Conservation (phyloP, 2,113 vertebrate genomes). For the Gymnarchus niloticus region DNA sequence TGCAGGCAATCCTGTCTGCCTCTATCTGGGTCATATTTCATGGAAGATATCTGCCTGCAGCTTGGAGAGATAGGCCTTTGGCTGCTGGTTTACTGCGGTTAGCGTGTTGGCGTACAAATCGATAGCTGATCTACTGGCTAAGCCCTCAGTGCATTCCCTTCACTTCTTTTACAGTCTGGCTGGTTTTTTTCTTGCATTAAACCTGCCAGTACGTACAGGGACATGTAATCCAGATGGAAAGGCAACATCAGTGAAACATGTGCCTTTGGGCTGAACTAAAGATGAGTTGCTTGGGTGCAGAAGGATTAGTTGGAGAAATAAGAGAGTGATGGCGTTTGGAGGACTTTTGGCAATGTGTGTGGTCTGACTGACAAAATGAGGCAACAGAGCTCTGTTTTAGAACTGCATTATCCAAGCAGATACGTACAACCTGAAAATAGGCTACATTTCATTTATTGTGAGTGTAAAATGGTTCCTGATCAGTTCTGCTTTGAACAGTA, state of each 20-base stretch:
- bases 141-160: neutral
- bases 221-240: neutral
- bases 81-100: conserved; percentile 1
- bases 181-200: neutral
- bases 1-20: neutral
- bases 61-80: neutral
- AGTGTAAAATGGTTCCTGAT: neutral
- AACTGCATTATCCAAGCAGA: no score
- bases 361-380: neutral
- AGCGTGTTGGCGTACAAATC: conserved; percentile 19
- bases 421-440: neutral
- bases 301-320: neutral
- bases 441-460: neutral
- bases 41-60: neutral
- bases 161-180: neutral
- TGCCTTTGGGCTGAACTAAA: neutral
- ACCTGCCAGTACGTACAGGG: neutral
- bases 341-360: neutral
- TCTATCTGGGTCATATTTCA: conserved; percentile 13
- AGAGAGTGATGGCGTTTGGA: neutral
- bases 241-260: neutral
- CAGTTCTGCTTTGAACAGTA: neutral
- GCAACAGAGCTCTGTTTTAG: neutral
- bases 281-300: neutral
- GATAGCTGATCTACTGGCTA: conserved; percentile 1